Conservation (phyloP, 2,113 vertebrate genomes). For the Gavialis gangeticus region DNA sequence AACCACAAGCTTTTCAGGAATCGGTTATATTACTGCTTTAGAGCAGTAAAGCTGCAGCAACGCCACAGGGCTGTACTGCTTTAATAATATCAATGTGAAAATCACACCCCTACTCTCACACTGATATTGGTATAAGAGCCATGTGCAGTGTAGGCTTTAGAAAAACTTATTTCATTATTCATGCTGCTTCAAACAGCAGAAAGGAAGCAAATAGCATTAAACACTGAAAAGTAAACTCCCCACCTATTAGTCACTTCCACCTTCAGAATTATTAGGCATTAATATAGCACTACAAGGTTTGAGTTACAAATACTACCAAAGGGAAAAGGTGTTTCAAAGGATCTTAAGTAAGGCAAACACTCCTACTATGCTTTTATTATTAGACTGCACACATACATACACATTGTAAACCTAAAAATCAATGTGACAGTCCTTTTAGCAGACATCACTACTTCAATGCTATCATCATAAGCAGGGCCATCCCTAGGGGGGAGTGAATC, state of each 20-base stretch:
- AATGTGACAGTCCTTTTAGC: not conserved
- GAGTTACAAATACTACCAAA: constrained; percentile 3
- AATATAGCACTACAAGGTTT: not conserved
- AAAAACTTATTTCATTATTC: constrained; percentile 28
- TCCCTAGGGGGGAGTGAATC: too few relatives aligned
- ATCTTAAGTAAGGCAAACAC: not conserved
- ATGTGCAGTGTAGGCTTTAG: not conserved
- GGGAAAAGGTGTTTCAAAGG: not conserved
- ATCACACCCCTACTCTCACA: not conserved
- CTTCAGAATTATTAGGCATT: not conserved
- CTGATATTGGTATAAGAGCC: not conserved
- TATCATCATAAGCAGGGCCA: not conserved
- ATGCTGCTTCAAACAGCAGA: not conserved
- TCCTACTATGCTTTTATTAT: not conserved
- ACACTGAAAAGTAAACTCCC: constrained; percentile 41
- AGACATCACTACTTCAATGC: not conserved
- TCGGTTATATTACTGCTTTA: too few relatives aligned
- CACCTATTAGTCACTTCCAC: constrained; percentile 64
- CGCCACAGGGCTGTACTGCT: not conserved
- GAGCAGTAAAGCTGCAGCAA: not conserved
- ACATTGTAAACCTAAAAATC: not conserved
- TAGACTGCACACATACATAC: too few relatives aligned
- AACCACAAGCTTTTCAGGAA: too few relatives aligned
- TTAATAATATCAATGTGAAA: not conserved
- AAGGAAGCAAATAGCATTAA: not conserved